A percentile compares a stretch with the other conserved stretches of the same genome.
Conservation (phyloP, 2,113 vertebrate species). For the Cathartes aura region DNA sequence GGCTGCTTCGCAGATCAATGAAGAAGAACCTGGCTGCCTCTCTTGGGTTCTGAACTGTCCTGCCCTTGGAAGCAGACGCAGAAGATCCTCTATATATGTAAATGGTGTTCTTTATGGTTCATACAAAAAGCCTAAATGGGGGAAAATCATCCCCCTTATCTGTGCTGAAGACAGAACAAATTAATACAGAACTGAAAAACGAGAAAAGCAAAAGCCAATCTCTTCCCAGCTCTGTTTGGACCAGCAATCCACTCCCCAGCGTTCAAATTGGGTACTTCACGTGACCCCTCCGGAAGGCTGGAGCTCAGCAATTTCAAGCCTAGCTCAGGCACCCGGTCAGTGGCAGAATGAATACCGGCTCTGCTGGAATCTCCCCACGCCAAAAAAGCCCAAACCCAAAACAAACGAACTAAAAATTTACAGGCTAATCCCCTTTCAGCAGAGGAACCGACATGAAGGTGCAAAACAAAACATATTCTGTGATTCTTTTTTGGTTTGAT, state of each 20-base stretch:
- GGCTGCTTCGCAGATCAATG: neutral
- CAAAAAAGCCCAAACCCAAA: neutral
- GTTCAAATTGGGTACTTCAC: neutral
- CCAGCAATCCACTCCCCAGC: rapidly evolving
- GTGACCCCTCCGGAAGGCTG: neutral
- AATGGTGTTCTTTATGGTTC: neutral
- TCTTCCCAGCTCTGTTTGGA: neutral
- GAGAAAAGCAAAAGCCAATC: neutral
- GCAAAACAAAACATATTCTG: neutral
- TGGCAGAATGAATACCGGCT: neutral
- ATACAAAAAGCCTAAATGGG: neutral
- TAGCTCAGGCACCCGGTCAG: neutral
- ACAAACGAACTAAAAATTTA: neutral
- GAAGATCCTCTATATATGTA: neutral
- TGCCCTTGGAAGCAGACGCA: neutral
- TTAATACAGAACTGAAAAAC: neutral
- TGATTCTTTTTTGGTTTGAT: neutral
- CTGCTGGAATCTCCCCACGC: neutral
- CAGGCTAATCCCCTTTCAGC: neutral
- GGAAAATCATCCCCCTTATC: neutral
- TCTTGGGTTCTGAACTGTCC: neutral
- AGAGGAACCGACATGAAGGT: neutral
- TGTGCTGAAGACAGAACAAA: neutral
- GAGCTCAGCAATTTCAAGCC: neutral
- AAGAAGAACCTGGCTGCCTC: neutral